phyloP scores from a whole-genome alignment of 2,113 vertebrate species.

The Oreochromis aureus region DNA sequence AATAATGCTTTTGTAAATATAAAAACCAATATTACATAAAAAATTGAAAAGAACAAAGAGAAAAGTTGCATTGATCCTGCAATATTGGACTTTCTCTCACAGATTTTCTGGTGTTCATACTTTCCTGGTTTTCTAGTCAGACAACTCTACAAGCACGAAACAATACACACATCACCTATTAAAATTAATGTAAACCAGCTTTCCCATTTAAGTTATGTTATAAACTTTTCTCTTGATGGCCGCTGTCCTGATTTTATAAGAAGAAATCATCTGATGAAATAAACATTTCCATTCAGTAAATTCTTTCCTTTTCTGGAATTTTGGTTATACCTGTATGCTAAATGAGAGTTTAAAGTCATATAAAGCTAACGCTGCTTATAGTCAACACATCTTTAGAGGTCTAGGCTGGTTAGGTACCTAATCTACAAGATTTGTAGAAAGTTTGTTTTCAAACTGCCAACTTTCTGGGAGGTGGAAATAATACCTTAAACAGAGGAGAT shows the following conservation, averaged over 20 bases:
- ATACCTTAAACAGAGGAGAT: neutral
- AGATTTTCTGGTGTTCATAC: neutral
- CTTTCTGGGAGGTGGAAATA: neutral
- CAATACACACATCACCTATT: neutral
- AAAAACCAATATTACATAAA: neutral
- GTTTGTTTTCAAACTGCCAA: neutral
- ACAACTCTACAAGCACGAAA: neutral
- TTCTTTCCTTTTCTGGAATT: neutral
- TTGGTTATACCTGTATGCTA: neutral
- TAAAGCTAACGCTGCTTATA: neutral
- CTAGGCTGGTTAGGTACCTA: neutral
- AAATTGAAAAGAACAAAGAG: neutral
- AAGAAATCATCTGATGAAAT: too few relatives aligned
- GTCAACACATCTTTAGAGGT: neutral
- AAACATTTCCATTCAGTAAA: too few relatives aligned
- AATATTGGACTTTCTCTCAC: neutral
- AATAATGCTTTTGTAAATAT: neutral
- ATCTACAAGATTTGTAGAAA: neutral
- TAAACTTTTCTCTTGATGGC: neutral
- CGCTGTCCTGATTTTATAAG: neutral
- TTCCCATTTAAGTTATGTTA: neutral
- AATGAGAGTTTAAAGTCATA: neutral
- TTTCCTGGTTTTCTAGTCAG: neutral
- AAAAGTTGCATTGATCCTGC: neutral
- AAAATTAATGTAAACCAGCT: neutral